Evolutionary conservation across 2,797 vertebrate species (phyloP), one percentile per base, ranked within the genome.

Genomic region (Leuciscus waleckii): DNA sequence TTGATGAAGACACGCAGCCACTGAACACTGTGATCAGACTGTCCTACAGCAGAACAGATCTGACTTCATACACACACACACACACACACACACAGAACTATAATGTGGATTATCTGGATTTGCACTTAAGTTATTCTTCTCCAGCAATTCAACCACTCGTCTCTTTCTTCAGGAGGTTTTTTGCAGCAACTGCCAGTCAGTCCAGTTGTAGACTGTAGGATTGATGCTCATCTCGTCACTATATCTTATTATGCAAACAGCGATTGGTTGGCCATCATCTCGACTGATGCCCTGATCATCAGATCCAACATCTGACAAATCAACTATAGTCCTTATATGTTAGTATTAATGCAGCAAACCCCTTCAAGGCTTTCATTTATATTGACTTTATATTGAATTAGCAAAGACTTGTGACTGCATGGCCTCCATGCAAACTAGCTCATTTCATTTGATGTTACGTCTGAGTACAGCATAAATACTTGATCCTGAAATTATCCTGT

Each of bases 1-100:
- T 89, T 89, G 91, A 92, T 87, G 89, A 92, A 90, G 92, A 91
- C 90, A 93, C 92, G 88, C 86, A 90, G 91, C 94, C 92, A 92
- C 92, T 92, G 90, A 93, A 92, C 95, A 95, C 95, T 95, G 95
- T 96, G 95, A 96, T 92, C 92, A 94, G 91, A 94, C 93, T 93
- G 89, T 93, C 90, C 92, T 93, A 95, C 79, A 79, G 69, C 37
- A 65, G 58, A 79, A 43, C 93, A 77, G 89, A 91, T 93, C 94
- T 95, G 94, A 95, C 93, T 69, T 69, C 29, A 37, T 32, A 94
- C 91, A 91, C 90, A 83, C 91, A 85, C 41, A 81, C 69, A 19
- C 90, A 85, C 49, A 58, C 56, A 17, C 79, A 61, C 35, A 17
- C 14, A 41, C 8, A 3, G 26, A 41, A 37, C 63, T 61, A 39